Conservation (phyloP, 1,140 invertebrate genomes). For the Lucilia sericata region DNA sequence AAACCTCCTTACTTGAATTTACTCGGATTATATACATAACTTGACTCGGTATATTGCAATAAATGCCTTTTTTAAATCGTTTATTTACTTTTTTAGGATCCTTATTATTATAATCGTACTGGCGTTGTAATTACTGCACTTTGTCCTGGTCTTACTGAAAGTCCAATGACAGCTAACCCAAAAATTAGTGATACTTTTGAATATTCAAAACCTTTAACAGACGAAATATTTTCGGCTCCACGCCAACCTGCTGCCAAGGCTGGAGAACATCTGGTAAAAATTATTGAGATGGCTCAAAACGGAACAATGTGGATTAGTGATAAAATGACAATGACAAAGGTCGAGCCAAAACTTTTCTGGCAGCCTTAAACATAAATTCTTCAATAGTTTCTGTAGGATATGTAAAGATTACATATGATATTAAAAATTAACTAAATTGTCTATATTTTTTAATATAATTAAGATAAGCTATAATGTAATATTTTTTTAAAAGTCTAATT, state of each 20-base stretch:
- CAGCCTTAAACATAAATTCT: not conserved
- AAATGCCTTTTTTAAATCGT: not conserved
- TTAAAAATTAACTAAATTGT: too few species aligned
- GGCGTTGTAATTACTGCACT: constrained; percentile 46
- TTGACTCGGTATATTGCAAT: not conserved
- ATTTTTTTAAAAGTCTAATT: too few species aligned
- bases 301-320: constrained; percentile 46
- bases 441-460: too few species aligned
- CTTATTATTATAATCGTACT: constrained; percentile 42
- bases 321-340: constrained; percentile 36
- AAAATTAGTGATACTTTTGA: constrained; percentile 46
- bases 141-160: constrained; percentile 48
- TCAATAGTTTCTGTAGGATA: too few species aligned
- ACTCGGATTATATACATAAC: not conserved
- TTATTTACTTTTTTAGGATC: constrained; percentile 40
- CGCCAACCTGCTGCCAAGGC: constrained; percentile 43
- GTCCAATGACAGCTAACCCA: constrained; percentile 37
- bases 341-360: constrained; percentile 45
- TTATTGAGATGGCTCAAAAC: constrained; percentile 40
- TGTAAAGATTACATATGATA: too few species aligned
- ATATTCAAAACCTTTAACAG: constrained; percentile 40
- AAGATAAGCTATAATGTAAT: too few species aligned
- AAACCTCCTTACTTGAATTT: too few species aligned
- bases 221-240: constrained; percentile 27
- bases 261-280: constrained; percentile 43